Evolutionary conservation across 2,888 invertebrate genomes (phyloP).

Genomic region (Morpho deidamia): DNA sequence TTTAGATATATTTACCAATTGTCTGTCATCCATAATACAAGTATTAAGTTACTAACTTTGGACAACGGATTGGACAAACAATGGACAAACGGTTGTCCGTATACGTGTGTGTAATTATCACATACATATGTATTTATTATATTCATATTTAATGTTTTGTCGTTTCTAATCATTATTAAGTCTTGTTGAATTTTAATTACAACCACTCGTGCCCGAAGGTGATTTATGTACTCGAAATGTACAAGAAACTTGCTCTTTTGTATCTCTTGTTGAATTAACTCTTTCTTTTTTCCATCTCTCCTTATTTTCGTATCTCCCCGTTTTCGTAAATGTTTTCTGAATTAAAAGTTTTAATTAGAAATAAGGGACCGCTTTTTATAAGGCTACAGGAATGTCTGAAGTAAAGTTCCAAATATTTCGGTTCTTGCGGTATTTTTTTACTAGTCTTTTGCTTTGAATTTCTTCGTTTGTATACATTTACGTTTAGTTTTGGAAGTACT

Average conservation of each 20-base stretch:
- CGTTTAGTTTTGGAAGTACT: no score
- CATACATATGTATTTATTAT: no score
- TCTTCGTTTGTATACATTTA: no score
- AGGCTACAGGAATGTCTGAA: background rate
- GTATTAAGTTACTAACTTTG: no score
- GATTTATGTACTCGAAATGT: conserved; percentile 41
- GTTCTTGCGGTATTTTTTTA: no score
- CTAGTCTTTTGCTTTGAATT: no score
- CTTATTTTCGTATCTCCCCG: background rate
- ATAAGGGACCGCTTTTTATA: conserved; percentile 5
- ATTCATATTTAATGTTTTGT: background rate
- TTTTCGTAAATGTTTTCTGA: conserved; percentile 12
- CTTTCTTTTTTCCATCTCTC: conserved; percentile 16
- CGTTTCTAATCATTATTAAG: conserved; percentile 16
- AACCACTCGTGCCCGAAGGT: conserved; percentile 36
- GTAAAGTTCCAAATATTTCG: no score
- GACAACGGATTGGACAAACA: no score
- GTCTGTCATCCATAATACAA: no score
- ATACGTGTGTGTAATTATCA: no score
- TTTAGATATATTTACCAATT: no score
- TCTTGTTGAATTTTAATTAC: conserved; percentile 40
- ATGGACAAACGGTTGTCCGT: no score
- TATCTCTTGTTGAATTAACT: conserved; percentile 26
- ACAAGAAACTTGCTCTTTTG: conserved; percentile 28
- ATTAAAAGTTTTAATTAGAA: conserved; percentile 22